phyloP scores from a whole-genome alignment of 2,113 vertebrate species.

The Glaucidium brasilianum region DNA sequence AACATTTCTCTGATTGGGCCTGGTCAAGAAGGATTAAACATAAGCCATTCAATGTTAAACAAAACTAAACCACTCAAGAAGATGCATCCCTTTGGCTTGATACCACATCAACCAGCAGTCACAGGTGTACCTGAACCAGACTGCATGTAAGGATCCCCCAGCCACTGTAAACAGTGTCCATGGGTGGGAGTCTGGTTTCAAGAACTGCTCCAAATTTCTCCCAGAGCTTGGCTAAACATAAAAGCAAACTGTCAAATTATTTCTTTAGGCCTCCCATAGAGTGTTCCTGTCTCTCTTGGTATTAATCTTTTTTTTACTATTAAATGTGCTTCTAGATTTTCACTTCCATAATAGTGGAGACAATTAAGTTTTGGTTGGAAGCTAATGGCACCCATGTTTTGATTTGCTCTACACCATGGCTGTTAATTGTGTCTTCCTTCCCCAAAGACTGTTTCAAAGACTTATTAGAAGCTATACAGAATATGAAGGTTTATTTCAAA shows the following conservation, averaged over 20 bases:
- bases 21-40: background rate
- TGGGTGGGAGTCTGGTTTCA: background rate
- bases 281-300: background rate
- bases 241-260: background rate
- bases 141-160: background rate
- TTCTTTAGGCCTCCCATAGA: background rate
- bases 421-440: background rate
- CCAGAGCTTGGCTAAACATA: background rate
- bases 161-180: too few species aligned
- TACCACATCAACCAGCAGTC: background rate
- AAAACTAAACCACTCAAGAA: background rate
- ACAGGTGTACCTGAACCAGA: background rate
- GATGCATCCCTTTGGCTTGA: background rate
- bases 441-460: conserved; percentile 42
- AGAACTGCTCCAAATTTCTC: background rate
- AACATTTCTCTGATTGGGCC: background rate
- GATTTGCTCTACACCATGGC: background rate
- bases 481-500: conserved; percentile 87
- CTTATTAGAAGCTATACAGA: conserved; percentile 75
- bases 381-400: background rate
- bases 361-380: background rate
- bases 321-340: background rate
- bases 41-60: background rate
- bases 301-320: background rate
- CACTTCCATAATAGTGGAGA: background rate